Percentiles rank a stretch among this genome's conserved stretches.
These are phyloP conservation scores for Eristalinus sepulchralis DNA, from an alignment of 2,888 invertebrate genomes.

Conservation along the genomic window DNA sequence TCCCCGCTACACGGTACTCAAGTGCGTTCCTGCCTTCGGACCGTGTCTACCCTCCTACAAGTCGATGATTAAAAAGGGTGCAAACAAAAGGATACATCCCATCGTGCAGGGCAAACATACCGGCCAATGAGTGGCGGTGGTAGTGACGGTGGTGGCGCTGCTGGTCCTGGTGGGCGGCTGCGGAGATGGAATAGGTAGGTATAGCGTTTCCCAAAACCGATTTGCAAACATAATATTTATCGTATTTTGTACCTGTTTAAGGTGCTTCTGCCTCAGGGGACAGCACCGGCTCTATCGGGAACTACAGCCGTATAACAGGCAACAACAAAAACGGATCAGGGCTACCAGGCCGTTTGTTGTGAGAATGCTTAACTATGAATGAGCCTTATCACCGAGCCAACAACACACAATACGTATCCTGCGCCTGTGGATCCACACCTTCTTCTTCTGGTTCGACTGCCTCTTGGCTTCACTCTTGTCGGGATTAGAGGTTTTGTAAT, in stretches of 20 bases:
- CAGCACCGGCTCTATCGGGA: constrained; percentile 24
- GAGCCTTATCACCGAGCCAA: constrained; percentile 48
- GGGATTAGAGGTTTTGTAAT: constrained; percentile 64
- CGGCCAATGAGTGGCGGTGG: neutral
- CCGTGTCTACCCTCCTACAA: neutral
- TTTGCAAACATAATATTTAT: constrained; percentile 67
- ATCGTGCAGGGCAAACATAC: neutral
- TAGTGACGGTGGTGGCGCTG: neutral
- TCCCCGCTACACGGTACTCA: neutral
- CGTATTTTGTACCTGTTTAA: constrained; percentile 39
- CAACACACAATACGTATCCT: constrained; percentile 13
- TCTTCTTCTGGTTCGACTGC: neutral
- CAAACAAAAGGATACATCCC: constrained; percentile 15
- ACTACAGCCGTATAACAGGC: neutral
- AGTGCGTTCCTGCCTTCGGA: neutral
- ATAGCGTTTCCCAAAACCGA: constrained; percentile 54
- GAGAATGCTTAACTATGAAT: constrained; percentile 48
- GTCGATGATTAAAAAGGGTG: constrained; percentile 35
- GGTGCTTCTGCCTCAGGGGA: constrained; percentile 26
- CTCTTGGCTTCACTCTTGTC: neutral
- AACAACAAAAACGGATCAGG: constrained; percentile 39
- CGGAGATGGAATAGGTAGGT: neutral
- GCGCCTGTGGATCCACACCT: neutral
- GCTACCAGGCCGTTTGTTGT: constrained; percentile 47
- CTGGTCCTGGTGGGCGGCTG: neutral